Base-by-base conservation (phyloP, 2,113 vertebrate genomes). In the Cavia aperea region DNA sequence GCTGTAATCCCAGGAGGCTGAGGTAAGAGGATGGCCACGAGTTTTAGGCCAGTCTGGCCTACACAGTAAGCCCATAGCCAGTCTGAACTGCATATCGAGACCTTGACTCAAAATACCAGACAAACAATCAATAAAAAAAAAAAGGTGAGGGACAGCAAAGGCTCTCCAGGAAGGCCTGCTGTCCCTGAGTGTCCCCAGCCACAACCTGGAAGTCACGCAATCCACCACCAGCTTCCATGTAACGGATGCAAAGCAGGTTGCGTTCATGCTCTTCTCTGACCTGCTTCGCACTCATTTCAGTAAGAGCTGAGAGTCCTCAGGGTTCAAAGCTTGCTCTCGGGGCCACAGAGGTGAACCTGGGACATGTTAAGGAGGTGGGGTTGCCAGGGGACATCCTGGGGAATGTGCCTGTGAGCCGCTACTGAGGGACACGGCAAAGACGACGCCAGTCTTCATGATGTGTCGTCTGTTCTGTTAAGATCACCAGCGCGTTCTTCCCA, bases 121-220 rank as follows among this genome's bases (percentile, higher is more conserved):
- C 21, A 60, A 60, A 1, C 58, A 60, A 60, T 60, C 58, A 70
- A 16, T n/a, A n/a, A 15, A 70, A 70, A 36, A 36, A 1, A 8
- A 15, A 65, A 39, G 58, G 8, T 5, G 23, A 2, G 51, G 13
- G 33, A 12, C 4, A 7, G 66, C 33, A 26, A 39, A 78, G 62
- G 56, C 26, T n/a, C 70, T 2, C 0, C 16, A 3, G 43, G 86
- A 9, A 72, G 54, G 78, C 62, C 18, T 0, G 58, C 6, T 23
- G 7, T 13, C 86, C 31, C 81, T 1, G 3, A 33, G 36, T 1
- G 0, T 0, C 4, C 24, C n/a, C 54, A 4, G 1, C 18, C 3
- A 4, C 0, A 15, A 16, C 7, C 10, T 7, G 15, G 10, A 72
- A 58, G 66, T 9, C 5, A 33, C 14, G 0, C 39, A 51, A 36